Conservation (phyloP, 2,888 invertebrate genomes). For the Nymphalis c-album region DNA sequence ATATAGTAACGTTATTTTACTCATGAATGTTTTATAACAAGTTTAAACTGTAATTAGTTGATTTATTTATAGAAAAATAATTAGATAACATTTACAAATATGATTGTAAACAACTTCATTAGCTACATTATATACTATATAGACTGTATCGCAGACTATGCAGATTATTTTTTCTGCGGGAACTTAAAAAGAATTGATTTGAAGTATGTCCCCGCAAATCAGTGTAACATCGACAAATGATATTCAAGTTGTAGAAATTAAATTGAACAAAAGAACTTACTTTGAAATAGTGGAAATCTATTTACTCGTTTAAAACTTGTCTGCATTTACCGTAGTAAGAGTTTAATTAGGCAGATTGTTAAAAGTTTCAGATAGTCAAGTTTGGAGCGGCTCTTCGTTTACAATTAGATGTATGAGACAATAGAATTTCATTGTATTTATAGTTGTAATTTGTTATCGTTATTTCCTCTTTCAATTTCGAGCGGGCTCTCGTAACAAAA, state of each 20-base stretch:
- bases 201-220: background rate
- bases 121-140: no score
- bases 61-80: no score
- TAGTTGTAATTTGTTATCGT: background rate
- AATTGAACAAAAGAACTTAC: slow-evolving; percentile 20
- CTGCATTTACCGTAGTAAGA: slow-evolving; percentile 14
- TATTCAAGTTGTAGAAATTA: slow-evolving; percentile 23
- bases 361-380: slow-evolving; percentile 25
- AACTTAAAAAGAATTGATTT: no score
- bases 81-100: no score
- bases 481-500: no score
- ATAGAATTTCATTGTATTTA: background rate
- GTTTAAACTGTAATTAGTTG: no score
- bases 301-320: slow-evolving; percentile 21
- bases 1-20: no score
- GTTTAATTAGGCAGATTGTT: slow-evolving; percentile 36
- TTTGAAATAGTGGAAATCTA: slow-evolving; percentile 27
- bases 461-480: background rate
- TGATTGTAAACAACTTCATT: no score
- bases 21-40: no score
- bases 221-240: slow-evolving; percentile 17
- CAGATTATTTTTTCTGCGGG: no score
- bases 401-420: slow-evolving; percentile 10
- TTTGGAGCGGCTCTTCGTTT: slow-evolving; percentile 15
- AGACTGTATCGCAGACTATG: no score